Evolutionary conservation across 1,140 invertebrate species (phyloP).

Genomic region (Aphidius gifuensis): DNA sequence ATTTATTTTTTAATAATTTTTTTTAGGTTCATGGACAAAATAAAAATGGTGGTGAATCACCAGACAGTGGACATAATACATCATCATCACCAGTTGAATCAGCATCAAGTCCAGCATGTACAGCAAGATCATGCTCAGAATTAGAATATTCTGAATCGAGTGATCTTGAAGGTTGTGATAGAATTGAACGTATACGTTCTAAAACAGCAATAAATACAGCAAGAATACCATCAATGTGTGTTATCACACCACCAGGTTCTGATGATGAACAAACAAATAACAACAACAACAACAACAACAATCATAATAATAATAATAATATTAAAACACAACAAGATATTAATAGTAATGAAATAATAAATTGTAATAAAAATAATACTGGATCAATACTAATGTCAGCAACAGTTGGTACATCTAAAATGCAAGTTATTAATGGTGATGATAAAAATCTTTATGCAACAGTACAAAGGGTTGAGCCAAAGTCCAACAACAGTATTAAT

Average conservation of each 20-base stretch:
- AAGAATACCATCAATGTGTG: conserved; percentile 88
- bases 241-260: conserved; percentile 82
- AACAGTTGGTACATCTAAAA: conserved; percentile 51
- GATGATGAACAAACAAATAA: conserved; percentile 72
- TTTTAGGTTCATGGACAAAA: conserved; percentile 61
- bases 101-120: conserved; percentile 63
- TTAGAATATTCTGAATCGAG: conserved; percentile 76
- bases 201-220: conserved; percentile 85
- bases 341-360: conserved; percentile 20
- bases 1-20: neutral
- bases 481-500: neutral
- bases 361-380: conserved; percentile 25
- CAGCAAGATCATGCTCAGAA: conserved; percentile 69
- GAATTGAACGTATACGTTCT: conserved; percentile 77
- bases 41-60: conserved; percentile 65
- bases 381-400: conserved; percentile 47
- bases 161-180: conserved; percentile 78
- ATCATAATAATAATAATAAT: conserved; percentile 26
- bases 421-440: conserved; percentile 57
- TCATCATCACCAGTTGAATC: conserved; percentile 78
- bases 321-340: neutral
- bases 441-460: conserved; percentile 58
- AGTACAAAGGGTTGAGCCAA: conserved; percentile 41
- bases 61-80: conserved; percentile 77
- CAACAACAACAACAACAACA: conserved; percentile 27